Evolutionary conservation across 2,888 invertebrate genomes (phyloP), one percentile per base, ranked within the genome.

Genomic region (Augochlorella aurata): DNA sequence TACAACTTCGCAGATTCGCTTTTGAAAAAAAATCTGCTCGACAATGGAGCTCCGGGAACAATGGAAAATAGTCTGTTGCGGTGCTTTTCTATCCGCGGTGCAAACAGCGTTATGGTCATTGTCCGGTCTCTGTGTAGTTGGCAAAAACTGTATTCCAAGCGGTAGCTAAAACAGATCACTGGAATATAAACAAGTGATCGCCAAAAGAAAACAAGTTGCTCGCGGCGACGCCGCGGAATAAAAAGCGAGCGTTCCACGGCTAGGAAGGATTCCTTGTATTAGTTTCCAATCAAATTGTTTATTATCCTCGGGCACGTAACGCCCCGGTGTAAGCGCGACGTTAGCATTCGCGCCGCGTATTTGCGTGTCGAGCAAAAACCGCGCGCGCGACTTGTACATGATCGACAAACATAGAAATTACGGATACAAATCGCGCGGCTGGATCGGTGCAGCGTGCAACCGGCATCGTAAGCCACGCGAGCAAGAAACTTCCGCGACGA

Each of bases 321-420:
- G 70, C 44, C 18, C 44, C 38, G 38, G 38, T 3, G 44, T 21
- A 18, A 44, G 12, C 54, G 54, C 54, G 47, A 24, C 70, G 54
- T 67, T 50, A 10, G 61, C 21, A 61, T 61, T 66, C 58, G 65
- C 58, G 45, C 4, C 50, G 61, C 77, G 70, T 58, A 44, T 67
- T 44, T n/a, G 29, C 52, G 66, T 45, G 24, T 44, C 24, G 10
- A 14, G 52, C 45, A 65, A 77, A 72, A 76, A 77, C 50, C 68
- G 14, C 63, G 14, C 74, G 63, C 54, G 63, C 74, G 69, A 65
- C 74, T 45, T 49, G 54, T 47, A 38, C 74, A 65, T 47, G 79
- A 71, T 79, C 71, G 76, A 76, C 76, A 76, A 76, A 76, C 79
- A 76, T 67, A 79, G 71, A 71, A 76, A 76, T 75, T 76, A 74